A percentile compares a stretch with the other conserved stretches of the same genome.
phyloP scores from a whole-genome alignment of 2,888 invertebrate genomes.

The Petrophora chlorosata region DNA sequence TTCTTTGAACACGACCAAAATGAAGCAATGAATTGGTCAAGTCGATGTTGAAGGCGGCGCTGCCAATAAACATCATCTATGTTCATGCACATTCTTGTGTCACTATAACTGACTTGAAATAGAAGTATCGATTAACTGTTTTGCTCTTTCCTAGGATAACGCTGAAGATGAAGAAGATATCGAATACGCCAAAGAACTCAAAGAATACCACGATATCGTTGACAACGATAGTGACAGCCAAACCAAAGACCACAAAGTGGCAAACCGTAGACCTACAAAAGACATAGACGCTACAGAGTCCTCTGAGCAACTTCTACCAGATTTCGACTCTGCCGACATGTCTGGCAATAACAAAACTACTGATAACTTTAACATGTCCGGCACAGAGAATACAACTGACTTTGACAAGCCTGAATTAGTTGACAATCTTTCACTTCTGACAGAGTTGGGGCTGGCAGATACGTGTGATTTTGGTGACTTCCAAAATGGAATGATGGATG shows the following conservation, averaged over 20 bases:
- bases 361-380: slow-evolving; percentile 46
- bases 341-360: slow-evolving; percentile 36
- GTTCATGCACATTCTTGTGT: too few species aligned
- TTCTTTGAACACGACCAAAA: too few species aligned
- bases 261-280: slow-evolving; percentile 63
- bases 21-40: too few species aligned
- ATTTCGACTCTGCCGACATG: slow-evolving; percentile 49
- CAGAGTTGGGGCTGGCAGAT: slow-evolving; percentile 84
- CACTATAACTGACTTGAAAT: background rate
- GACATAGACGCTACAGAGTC: slow-evolving; percentile 63
- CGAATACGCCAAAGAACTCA: slow-evolving; percentile 75
- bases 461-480: slow-evolving; percentile 70
- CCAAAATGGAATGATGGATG: slow-evolving; percentile 66
- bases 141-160: slow-evolving; percentile 56
- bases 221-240: slow-evolving; percentile 65
- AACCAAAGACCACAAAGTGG: slow-evolving; percentile 68
- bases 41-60: too few species aligned
- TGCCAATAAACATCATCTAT: too few species aligned
- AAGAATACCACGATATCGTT: slow-evolving; percentile 73
- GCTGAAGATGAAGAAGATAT: slow-evolving; percentile 84
- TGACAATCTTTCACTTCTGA: slow-evolving; percentile 74
- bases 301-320: slow-evolving; percentile 66
- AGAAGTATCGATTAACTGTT: background rate
- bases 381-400: too few species aligned
- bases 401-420: slow-evolving; percentile 43